phyloP scores from a whole-genome alignment of 2,797 vertebrate species.

The Artibeus lituratus region DNA sequence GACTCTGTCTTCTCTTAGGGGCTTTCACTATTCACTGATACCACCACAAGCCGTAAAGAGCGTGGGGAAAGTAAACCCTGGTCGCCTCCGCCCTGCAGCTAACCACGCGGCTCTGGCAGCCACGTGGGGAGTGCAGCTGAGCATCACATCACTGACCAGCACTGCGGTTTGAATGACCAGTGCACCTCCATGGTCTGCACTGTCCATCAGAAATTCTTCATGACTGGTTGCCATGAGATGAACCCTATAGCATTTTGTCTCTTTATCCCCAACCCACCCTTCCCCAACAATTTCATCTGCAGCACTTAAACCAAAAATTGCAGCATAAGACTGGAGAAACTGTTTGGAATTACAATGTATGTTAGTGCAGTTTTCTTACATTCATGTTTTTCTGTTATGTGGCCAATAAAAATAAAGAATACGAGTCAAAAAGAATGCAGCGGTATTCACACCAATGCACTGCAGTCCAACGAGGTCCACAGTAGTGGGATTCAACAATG shows the following conservation, averaged over 20 bases:
- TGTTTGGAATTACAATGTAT: background rate
- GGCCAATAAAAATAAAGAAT: background rate
- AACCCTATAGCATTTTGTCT: background rate
- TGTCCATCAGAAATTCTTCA: background rate
- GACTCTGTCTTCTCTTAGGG: background rate
- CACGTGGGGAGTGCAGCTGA: accelerated
- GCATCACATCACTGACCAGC: background rate
- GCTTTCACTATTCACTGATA: background rate
- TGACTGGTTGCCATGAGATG: background rate
- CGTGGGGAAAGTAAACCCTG: background rate
- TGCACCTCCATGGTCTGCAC: background rate
- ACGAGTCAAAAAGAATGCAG: background rate
- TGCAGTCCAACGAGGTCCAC: too few relatives aligned
- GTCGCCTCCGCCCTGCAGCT: background rate
- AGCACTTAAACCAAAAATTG: background rate
- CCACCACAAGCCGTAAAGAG: background rate
- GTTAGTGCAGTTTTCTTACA: background rate
- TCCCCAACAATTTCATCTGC: background rate
- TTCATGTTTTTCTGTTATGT: background rate
- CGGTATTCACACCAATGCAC: background rate
- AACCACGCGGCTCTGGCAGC: background rate
- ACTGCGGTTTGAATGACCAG: background rate
- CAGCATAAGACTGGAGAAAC: background rate
- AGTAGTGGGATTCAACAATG: accelerated
- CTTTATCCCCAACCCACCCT: background rate